phyloP scores from a whole-genome alignment of 2,113 vertebrate species.

The Centropristis striata region DNA sequence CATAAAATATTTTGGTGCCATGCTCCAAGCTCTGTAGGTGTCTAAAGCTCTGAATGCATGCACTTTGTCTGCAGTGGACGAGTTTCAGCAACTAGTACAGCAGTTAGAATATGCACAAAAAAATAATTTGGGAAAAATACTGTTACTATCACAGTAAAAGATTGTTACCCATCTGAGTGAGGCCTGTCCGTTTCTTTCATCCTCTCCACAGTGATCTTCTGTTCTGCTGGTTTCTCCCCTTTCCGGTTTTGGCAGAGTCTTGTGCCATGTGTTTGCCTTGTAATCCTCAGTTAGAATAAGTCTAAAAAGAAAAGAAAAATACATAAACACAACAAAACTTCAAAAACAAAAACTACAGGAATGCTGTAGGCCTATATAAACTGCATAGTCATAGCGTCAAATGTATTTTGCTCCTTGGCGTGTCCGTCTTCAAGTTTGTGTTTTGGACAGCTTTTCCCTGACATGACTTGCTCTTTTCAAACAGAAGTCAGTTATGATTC shows the following conservation, averaged over 20 bases:
- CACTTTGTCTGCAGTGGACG: not conserved
- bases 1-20: not conserved
- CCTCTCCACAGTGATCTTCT: slow-evolving; percentile 1
- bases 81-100: not conserved
- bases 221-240: not conserved
- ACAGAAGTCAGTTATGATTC: slow-evolving; percentile 61
- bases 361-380: not conserved
- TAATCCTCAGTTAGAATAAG: slow-evolving; percentile 3
- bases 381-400: not conserved
- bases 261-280: not conserved
- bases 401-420: not conserved
- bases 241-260: not conserved
- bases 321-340: not conserved
- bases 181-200: slow-evolving; percentile 10
- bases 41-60: not conserved
- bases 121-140: not conserved
- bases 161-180: slow-evolving; percentile 42
- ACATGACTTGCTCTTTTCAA: slow-evolving; percentile 56
- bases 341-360: not conserved
- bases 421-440: not conserved
- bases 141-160: not conserved
- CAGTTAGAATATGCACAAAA: not conserved
- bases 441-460: slow-evolving; percentile 27
- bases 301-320: not conserved
- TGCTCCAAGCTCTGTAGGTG: not conserved